phyloP scores from a whole-genome alignment of 1,140 invertebrate species.

The Lasioglossum albipes region DNA sequence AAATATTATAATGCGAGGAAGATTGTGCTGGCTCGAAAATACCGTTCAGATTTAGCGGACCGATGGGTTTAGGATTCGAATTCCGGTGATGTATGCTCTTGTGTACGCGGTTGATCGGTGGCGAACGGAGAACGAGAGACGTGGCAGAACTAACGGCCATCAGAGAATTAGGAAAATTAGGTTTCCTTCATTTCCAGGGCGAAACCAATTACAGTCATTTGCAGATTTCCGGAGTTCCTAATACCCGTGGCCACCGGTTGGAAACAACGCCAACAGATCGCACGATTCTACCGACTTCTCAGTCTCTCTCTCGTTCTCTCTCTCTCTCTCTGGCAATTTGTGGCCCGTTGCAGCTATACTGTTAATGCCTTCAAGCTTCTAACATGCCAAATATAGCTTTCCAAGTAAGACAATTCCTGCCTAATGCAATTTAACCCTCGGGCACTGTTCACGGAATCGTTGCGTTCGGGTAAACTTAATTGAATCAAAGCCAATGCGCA shows the following conservation, averaged over 20 bases:
- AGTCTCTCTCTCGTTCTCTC: too few species aligned
- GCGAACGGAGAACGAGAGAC: not conserved
- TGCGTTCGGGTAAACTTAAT: too few species aligned
- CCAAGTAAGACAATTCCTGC: not conserved
- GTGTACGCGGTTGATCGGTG: not conserved
- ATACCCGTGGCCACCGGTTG: slow-evolving; percentile 55
- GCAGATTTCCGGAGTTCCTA: slow-evolving; percentile 68
- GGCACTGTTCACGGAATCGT: too few species aligned
- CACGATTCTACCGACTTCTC: slow-evolving; percentile 38
- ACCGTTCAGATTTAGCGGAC: too few species aligned
- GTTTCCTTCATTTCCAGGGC: slow-evolving; percentile 62
- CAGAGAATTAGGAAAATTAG: slow-evolving; percentile 68
- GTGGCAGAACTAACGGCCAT: slow-evolving; percentile 33
- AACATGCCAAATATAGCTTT: not conserved
- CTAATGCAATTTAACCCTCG: not conserved
- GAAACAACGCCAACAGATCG: slow-evolving; percentile 59
- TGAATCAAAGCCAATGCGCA: too few species aligned
- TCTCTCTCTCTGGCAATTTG: slow-evolving; percentile 40
- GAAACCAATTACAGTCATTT: slow-evolving; percentile 67
- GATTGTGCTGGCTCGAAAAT: too few species aligned
- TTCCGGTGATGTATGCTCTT: not conserved
- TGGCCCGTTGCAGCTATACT: slow-evolving; percentile 41
- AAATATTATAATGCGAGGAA: too few species aligned
- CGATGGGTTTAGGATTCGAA: not conserved
- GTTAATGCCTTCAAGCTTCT: not conserved